Base-by-base conservation (phyloP, 2,888 invertebrate species). In the Helleia helle region DNA sequence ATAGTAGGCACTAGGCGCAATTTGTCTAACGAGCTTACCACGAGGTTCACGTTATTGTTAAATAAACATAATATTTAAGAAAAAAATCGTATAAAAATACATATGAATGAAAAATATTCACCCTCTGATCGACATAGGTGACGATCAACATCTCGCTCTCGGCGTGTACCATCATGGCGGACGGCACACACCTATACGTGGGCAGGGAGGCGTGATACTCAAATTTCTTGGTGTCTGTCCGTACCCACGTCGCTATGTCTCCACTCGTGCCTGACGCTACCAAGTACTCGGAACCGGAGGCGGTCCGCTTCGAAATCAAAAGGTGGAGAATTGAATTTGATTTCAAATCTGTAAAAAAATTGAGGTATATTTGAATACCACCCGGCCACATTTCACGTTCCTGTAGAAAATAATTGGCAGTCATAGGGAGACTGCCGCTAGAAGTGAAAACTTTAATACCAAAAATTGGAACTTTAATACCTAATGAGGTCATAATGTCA, bases 111-210 rank as follows among this genome's bases (percentile, higher is more conserved):
- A 9, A 2, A 42, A 9, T 11, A 17, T 44, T 41, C 55, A 93
- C 93, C 87, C 90, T 92, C 55, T 92, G 91, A 79, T 96, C 92
- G 0, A 93, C 87, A 73, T 95, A 95, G 2, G 88, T 89, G 6
- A 93, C 84, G 22, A 94, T 86, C 4, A 96, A 67, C 29, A 86
- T 86, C 3, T 88, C 84, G 1, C 73, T 72, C 5, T 65, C 66
- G 11, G 87, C 83, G 58, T 92, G 89, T 29, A 95, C 83, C 1
- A 89, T 86, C 50, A 96, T 56, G 0, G 94, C 92, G 0, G 93
- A 92, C 0, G 92, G 90, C 25, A 90, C 86, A 46, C 87, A 90
- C 7, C 76, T 72, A 60, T 93, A 92, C 18, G 83, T 88, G 0
- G 96, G 96, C 50, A 96, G 70, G 38, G 87, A 86, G 44, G 89